These are phyloP conservation scores for Cyprinodon diabolis DNA, from an alignment of 2,797 vertebrate genomes.

Conservation along the genomic window DNA sequence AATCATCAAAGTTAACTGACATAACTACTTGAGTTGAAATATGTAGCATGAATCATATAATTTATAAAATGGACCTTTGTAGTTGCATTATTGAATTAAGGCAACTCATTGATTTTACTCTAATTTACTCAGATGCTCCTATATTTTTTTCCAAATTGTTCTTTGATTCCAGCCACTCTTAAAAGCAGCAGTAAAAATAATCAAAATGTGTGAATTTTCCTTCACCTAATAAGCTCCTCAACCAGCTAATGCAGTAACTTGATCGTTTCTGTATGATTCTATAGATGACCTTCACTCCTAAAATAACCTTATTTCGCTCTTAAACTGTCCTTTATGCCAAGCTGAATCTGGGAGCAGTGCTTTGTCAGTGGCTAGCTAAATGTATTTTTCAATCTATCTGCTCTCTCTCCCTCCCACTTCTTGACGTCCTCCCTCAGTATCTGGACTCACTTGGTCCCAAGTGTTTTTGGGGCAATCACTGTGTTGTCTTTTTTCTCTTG, in stretches of 20 bases:
- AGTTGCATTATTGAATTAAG: background rate
- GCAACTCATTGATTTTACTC: background rate
- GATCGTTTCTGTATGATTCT: slow-evolving; percentile 55
- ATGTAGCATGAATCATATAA: background rate
- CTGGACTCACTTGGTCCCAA: slow-evolving; percentile 68
- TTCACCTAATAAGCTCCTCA: slow-evolving; percentile 23
- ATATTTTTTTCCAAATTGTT: background rate
- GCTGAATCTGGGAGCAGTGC: slow-evolving; percentile 85
- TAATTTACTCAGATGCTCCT: background rate
- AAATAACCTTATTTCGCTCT: slow-evolving; percentile 78
- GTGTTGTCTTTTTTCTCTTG: slow-evolving; percentile 67
- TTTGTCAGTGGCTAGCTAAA: slow-evolving; percentile 88
- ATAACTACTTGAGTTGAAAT: background rate
- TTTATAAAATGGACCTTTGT: background rate
- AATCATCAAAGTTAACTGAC: background rate
- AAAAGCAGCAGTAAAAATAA: background rate
- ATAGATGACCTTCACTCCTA: slow-evolving; percentile 81
- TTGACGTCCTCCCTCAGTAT: slow-evolving; percentile 46
- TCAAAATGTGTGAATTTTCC: background rate
- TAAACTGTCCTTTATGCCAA: slow-evolving; percentile 92
- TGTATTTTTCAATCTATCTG: slow-evolving; percentile 85
- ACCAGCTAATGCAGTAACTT: slow-evolving; percentile 33
- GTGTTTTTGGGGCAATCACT: slow-evolving; percentile 72
- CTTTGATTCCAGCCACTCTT: background rate
- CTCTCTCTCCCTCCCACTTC: slow-evolving; percentile 56